Evolutionary conservation across 2,888 invertebrate species (phyloP), one percentile per base, ranked within the genome.

Genomic region (Abscondita cerata): DNA sequence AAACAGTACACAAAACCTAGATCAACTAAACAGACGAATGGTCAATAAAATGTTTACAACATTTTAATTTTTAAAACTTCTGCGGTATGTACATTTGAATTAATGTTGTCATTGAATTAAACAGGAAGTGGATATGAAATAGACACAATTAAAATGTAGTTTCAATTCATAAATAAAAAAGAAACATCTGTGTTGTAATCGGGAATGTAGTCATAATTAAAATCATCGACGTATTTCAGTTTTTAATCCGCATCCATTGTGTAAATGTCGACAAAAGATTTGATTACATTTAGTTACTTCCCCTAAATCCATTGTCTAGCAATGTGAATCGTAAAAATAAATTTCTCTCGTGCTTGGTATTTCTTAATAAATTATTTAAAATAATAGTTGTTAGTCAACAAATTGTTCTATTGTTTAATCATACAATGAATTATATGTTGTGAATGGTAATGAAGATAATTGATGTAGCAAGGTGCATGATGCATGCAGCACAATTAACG

Each of bases 391-490:
- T 36, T 55, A 55, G 46, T 47, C 19, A 55, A 55, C 34, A 47
- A 44, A 44, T 44, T 18, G 36, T 55, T 55, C 47, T 16, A 55
- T 55, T 55, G 55, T 55, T 55, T 48, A 25, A 34, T 34, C 55
- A 47, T 20, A 55, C 47, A 55, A 55, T 55, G 19, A 44, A 15
- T 47, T 34, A 55, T 36, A 25, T 19, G 15, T 15, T 12, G 16
- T 44, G 31, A 41, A 53, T 53, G 13, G 31, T 33, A 44, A 53
- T 53, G 33, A 47, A 46, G 47, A 18, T 55, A 18, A 54, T 33
- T 12, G 13, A 18, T 16, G 13, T 15, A 41, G 41, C n/a, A 18
- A 44, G 18, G 18, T 44, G 44, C 5, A 44, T 18, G 12, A 11
- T 8, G 2, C 18, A 44, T 18, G 19, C 18, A 18, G 19, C 11